phyloP scores from a whole-genome alignment of 2,113 vertebrate genomes.

The Varanus salvator region DNA sequence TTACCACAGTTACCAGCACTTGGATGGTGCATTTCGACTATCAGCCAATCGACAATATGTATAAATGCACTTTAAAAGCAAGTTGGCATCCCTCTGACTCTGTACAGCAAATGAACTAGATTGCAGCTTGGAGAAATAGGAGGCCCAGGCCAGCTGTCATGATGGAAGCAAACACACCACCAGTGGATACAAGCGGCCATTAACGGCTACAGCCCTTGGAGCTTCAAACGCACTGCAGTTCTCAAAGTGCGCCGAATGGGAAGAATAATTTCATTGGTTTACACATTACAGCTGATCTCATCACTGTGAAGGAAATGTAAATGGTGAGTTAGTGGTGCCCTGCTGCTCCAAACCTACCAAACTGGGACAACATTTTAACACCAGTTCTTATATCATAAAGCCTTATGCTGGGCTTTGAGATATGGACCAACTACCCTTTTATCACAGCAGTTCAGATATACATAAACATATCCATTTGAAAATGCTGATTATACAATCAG shows the following conservation, averaged over 20 bases:
- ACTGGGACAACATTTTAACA: background rate
- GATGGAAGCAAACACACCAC: background rate
- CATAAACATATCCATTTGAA: background rate
- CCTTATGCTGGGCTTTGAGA: background rate
- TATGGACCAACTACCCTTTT: background rate
- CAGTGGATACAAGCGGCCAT: background rate
- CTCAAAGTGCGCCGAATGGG: background rate
- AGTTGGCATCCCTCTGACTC: background rate
- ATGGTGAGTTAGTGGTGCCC: background rate
- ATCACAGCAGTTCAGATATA: background rate
- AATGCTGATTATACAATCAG: background rate
- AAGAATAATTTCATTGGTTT: background rate
- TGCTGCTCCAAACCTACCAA: background rate
- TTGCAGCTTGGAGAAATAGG: background rate
- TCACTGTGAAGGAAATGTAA: background rate
- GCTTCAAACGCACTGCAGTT: background rate
- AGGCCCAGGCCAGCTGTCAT: background rate
- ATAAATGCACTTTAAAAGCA: background rate
- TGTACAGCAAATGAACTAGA: background rate
- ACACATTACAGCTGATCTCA: background rate
- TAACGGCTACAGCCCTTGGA: background rate
- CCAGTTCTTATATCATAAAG: background rate
- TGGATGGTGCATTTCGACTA: slow-evolving; percentile 3
- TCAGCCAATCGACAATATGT: background rate
- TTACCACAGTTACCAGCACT: slow-evolving; percentile 11